phyloP scores from a whole-genome alignment of 1,140 invertebrate species.

The Scaptodrosophila lebanonensis region DNA sequence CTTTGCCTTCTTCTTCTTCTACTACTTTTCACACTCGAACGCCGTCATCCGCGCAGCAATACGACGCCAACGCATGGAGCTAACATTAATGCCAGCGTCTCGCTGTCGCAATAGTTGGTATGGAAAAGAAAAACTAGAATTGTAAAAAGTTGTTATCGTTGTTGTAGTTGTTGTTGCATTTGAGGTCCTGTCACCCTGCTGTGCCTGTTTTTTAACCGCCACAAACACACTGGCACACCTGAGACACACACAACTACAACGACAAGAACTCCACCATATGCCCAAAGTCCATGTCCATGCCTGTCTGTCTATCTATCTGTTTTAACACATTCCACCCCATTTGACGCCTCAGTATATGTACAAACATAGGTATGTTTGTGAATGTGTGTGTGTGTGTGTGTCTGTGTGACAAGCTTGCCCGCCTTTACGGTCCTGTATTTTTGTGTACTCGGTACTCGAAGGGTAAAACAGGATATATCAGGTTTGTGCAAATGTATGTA shows the following conservation, averaged over 20 bases:
- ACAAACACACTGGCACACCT: conserved; percentile 6
- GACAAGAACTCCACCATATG: conserved; percentile 68
- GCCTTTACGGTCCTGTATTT: conserved; percentile 17
- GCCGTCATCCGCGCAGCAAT: conserved; percentile 13
- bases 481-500: too few species aligned
- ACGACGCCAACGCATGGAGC: conserved; percentile 48
- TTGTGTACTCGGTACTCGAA: too few species aligned
- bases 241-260: conserved; percentile 46
- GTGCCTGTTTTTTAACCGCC: conserved; percentile 20
- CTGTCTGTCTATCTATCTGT: conserved; percentile 37
- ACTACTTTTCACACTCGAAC: conserved; percentile 3
- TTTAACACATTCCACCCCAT: conserved; percentile 65
- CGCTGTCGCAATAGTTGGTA: conserved; percentile 3
- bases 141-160: too few species aligned
- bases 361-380: conserved; percentile 6
- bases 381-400: conserved; percentile 3
- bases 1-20: conserved; percentile 21
- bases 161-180: conserved; percentile 34
- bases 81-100: conserved; percentile 43
- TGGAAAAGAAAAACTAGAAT: too few species aligned
- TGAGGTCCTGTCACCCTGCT: conserved; percentile 57
- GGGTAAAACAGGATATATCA: too few species aligned
- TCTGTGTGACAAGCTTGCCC: not conserved
- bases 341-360: too few species aligned
- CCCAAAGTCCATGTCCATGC: conserved; percentile 15